These are phyloP conservation scores for Rhyzopertha dominica DNA, from an alignment of 1,140 invertebrate genomes.

Conservation along the genomic window DNA sequence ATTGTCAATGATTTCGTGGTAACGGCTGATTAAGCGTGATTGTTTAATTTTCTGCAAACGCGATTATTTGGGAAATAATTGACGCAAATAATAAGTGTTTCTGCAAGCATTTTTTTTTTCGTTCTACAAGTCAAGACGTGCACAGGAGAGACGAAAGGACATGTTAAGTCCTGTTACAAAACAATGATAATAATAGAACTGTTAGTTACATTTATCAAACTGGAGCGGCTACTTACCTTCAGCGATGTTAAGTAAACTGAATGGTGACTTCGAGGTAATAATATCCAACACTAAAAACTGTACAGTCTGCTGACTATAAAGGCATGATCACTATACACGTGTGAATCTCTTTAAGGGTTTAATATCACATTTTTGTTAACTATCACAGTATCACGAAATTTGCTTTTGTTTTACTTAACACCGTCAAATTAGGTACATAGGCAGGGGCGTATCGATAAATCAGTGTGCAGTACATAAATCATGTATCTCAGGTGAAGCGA, in stretches of 20 bases:
- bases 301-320: too few relatives aligned
- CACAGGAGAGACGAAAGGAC: too few relatives aligned
- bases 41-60: conserved; percentile 2
- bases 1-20: conserved; percentile 2
- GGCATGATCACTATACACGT: too few relatives aligned
- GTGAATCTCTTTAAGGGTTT: too few relatives aligned
- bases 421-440: conserved; percentile 4
- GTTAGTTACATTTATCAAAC: too few relatives aligned
- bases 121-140: too few relatives aligned
- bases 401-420: conserved; percentile 8
- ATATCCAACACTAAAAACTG: too few relatives aligned
- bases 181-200: too few relatives aligned
- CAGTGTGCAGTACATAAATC: conserved; percentile 14
- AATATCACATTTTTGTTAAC: conserved; percentile 38
- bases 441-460: conserved; percentile 4
- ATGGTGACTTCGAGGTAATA: too few relatives aligned
- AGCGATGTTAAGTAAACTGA: too few relatives aligned
- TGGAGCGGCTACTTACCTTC: too few relatives aligned
- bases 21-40: neutral
- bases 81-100: conserved; percentile 8
- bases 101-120: conserved; percentile 16
- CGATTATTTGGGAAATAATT: conserved; percentile 14
- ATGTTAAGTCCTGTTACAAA: too few relatives aligned
- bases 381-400: conserved; percentile 30
- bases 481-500: conserved; percentile 19